These are phyloP conservation scores for Merluccius polli DNA, from an alignment of 2,797 vertebrate genomes.

Conservation along the genomic window DNA sequence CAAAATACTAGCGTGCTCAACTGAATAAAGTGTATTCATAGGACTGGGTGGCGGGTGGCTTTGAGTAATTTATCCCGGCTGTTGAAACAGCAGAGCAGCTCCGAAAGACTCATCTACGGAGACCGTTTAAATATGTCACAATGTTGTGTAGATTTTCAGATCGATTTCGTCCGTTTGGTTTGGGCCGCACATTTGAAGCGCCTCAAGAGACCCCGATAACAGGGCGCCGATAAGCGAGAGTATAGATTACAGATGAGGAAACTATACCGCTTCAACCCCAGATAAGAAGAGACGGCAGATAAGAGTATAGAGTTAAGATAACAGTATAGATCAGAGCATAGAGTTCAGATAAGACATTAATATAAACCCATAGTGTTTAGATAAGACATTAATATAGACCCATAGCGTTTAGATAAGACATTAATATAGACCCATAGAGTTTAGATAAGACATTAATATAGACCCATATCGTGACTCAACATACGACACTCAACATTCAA, in stretches of 20 bases:
- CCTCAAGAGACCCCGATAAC: neutral
- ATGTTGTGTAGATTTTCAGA: neutral
- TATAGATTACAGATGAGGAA: slow-evolving; percentile 1
- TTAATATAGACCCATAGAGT: too few relatives aligned
- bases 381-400: too few relatives aligned
- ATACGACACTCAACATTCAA: too few relatives aligned
- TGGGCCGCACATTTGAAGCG: neutral
- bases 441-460: too few relatives aligned
- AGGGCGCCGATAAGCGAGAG: neutral
- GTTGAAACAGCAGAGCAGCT: neutral
- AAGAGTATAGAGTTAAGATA: neutral
- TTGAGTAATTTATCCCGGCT: neutral
- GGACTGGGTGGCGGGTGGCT: neutral
- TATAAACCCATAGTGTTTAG: neutral
- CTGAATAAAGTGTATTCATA: neutral
- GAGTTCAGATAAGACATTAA: neutral
- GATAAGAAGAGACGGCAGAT: neutral
- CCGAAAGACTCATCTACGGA: neutral
- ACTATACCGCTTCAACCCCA: neutral
- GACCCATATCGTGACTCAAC: neutral
- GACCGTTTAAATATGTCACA: neutral
- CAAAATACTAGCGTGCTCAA: neutral
- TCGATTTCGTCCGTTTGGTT: too few relatives aligned
- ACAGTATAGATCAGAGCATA: neutral
- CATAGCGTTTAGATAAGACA: neutral